Base-by-base conservation (phyloP, 2,888 invertebrate species). In the Branchipolynoe longqiensis region DNA sequence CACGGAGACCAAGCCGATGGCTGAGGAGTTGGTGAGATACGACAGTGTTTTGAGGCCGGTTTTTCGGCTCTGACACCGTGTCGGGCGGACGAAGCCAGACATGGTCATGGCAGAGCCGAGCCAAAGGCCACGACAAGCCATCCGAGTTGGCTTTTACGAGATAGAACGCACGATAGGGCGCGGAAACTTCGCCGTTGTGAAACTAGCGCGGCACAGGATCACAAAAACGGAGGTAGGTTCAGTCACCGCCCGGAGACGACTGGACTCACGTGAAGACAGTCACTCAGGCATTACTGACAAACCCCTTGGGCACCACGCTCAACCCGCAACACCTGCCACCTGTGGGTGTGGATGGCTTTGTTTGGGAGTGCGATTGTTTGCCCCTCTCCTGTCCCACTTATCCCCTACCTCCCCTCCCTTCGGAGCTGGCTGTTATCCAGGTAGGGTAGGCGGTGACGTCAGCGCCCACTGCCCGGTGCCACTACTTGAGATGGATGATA, bases 121-220 rank as follows among this genome's bases (percentile, higher is more conserved):
- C 69, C 69, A 69, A 36, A 82, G 85, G 48, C 69, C 86, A 28
- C 86, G 83, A 36, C 85, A 81, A 85, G 88, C 87, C 33, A 91
- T 93, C 85, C 90, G 92, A 88, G 98, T 99, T 92, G 99, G 99
- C 92, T 98, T 98, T 95, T 99, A 99, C 95, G 98, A 98, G 94
- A 96, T 99, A 94, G 98, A 98, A 94, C 97, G 97, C 95, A 99
- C 99, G 73, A 98, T 99, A 93, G 99, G 99, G 92, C 98, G 98
- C 94, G 99, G 99, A 90, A 99, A 99, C 95, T 99, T 99, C 95
- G 99, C 99, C 91, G 97, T 99, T 91, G 99, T 99, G 92, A 99
- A 99, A 95, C 95, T 99, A 93, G 99, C 99, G 92, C 97, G 98
- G 94, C 99, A 99, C 95, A 96, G 97, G 94, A 97, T 99, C 94